These are phyloP conservation scores for Platorchestia sp. DNA, from an alignment of 1,140 invertebrate genomes.

Conservation along the genomic window DNA sequence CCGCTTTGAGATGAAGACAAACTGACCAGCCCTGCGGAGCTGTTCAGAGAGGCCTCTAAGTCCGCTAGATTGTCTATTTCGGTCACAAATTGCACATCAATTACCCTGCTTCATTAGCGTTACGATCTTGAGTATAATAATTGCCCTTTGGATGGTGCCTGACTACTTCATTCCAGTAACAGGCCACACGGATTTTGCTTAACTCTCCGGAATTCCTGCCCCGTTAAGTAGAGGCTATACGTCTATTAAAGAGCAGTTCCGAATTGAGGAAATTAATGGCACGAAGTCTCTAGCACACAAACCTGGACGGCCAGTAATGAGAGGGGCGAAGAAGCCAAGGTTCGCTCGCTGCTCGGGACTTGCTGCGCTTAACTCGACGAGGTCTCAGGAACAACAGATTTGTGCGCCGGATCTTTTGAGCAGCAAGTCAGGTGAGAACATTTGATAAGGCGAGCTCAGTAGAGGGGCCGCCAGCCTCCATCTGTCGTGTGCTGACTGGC, in stretches of 20 bases:
- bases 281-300: too few species aligned
- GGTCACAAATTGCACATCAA: neutral
- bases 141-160: neutral
- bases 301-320: neutral
- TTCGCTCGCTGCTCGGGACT: neutral
- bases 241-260: too few species aligned
- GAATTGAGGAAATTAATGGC: too few species aligned
- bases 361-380: neutral
- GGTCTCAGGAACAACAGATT: neutral
- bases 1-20: neutral
- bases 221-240: too few species aligned
- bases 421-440: neutral
- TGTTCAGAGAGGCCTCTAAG: neutral
- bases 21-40: neutral
- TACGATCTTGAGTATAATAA: neutral
- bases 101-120: neutral
- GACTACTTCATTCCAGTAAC: neutral
- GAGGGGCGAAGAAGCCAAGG: neutral
- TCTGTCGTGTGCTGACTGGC: too few species aligned
- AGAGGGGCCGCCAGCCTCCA: neutral
- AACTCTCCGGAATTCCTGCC: too few species aligned
- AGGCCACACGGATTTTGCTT: neutral
- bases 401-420: neutral
- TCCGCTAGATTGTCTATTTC: neutral
- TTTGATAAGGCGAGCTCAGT: neutral